phyloP scores from a whole-genome alignment of 2,888 invertebrate genomes.

The Drosophila aldrichi region DNA sequence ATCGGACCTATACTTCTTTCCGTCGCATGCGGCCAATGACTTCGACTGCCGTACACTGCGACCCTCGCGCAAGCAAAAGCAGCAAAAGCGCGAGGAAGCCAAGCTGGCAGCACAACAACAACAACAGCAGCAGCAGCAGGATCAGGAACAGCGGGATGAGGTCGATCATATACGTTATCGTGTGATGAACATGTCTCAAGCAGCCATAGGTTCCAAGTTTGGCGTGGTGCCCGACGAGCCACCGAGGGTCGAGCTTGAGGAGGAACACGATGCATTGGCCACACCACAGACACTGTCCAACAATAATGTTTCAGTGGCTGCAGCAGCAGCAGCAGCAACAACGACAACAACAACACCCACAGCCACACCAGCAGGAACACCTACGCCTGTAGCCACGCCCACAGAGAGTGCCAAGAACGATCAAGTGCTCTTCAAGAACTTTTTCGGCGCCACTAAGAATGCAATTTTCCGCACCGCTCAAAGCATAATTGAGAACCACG shows the following conservation, averaged over 20 bases:
- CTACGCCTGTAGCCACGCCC: slow-evolving; percentile 59
- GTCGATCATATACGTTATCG: slow-evolving; percentile 75
- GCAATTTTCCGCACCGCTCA: slow-evolving; percentile 86
- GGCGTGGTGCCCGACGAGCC: slow-evolving; percentile 55
- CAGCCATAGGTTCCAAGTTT: slow-evolving; percentile 71
- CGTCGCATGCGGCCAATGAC: slow-evolving; percentile 70
- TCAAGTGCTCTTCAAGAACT: slow-evolving; percentile 84
- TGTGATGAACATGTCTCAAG: slow-evolving; percentile 82
- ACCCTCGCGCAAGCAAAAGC: slow-evolving; percentile 81
- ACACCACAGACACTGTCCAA: slow-evolving; percentile 6
- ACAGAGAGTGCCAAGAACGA: slow-evolving; percentile 83
- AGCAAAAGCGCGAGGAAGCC: slow-evolving; percentile 60
- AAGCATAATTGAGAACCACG: slow-evolving; percentile 85
- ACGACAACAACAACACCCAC: slow-evolving; percentile 32
- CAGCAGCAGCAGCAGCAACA: not conserved
- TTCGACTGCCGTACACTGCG: slow-evolving; percentile 82
- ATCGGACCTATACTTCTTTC: slow-evolving; percentile 84
- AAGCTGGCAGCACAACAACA: slow-evolving; percentile 43
- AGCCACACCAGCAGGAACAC: slow-evolving; percentile 38
- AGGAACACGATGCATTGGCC: slow-evolving; percentile 13
- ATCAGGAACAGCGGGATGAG: slow-evolving; percentile 38
- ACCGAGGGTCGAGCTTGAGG: slow-evolving; percentile 23
- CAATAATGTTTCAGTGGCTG: not conserved
- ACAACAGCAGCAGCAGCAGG: slow-evolving; percentile 43
- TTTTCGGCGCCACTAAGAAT: slow-evolving; percentile 85